A percentile compares a stretch with the other conserved stretches of the same genome.
Evolutionary conservation across 2,797 vertebrate genomes (phyloP).

Genomic region (Chiloscyllium punctatum): DNA sequence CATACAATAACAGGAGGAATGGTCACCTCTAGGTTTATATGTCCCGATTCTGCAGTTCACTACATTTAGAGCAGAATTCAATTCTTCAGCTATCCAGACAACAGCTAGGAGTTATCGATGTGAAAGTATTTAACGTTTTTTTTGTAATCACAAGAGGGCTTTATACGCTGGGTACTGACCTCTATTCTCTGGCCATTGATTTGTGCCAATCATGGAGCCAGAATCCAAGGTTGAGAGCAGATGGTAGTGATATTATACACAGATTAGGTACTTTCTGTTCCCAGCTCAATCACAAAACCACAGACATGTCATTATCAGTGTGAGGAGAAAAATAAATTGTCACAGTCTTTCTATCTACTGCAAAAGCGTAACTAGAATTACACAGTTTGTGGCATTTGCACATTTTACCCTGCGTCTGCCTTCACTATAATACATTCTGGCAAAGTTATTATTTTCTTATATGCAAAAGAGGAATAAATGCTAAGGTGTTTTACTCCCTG

Average conservation of each 20-base stretch:
- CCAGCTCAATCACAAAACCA: background rate
- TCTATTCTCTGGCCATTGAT: conserved; percentile 27
- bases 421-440: background rate
- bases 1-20: background rate
- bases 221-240: conserved; percentile 5
- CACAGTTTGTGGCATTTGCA: background rate
- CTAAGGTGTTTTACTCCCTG: background rate
- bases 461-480: background rate
- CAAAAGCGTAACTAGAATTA: background rate
- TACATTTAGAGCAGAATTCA: conserved; percentile 7
- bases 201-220: conserved; percentile 17
- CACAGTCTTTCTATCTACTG: background rate
- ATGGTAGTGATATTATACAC: conserved; percentile 3
- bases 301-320: background rate
- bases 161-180: background rate
- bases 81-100: conserved; percentile 21
- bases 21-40: background rate
- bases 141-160: conserved; percentile 6
- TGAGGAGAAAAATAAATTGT: conserved; percentile 3
- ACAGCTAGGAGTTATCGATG: background rate
- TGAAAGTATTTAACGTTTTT: background rate
- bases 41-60: background rate
- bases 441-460: background rate
- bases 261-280: conserved; percentile 26
- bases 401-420: background rate